Percentiles rank a stretch among this genome's conserved stretches.
Conservation (phyloP, 2,888 invertebrate genomes). For the Coelinius sp. region DNA sequence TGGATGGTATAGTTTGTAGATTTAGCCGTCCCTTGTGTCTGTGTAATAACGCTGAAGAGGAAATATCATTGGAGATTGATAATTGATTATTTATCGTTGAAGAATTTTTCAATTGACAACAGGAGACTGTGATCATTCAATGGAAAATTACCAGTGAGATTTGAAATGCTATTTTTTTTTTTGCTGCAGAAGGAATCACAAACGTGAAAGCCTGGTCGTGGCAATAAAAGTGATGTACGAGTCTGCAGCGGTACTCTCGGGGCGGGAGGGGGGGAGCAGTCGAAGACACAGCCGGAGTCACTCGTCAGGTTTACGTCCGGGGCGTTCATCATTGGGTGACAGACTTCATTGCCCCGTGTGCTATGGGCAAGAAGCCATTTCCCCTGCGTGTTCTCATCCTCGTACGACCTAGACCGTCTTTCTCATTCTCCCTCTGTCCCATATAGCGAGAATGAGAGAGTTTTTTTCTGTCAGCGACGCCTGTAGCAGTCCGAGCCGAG, state of each 20-base stretch:
- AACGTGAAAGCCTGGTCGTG: constrained; percentile 45
- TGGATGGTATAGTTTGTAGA: constrained; percentile 52
- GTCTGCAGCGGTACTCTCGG: constrained; percentile 50
- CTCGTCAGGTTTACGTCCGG: constrained; percentile 66
- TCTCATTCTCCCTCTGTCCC: background rate
- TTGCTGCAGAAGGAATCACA: constrained; percentile 33
- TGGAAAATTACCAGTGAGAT: background rate
- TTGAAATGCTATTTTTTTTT: background rate
- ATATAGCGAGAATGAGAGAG: constrained; percentile 28
- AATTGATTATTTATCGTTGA: background rate
- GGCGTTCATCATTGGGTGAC: constrained; percentile 65
- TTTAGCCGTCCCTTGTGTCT: background rate
- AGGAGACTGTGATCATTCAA: background rate
- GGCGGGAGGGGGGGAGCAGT: constrained; percentile 37
- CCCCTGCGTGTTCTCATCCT: constrained; percentile 51
- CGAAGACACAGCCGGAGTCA: constrained; percentile 59
- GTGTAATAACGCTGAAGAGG: background rate
- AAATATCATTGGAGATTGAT: background rate
- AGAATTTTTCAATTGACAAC: background rate
- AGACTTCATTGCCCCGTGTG: constrained; percentile 61
- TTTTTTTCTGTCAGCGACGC: no score
- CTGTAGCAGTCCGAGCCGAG: no score
- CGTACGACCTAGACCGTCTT: constrained; percentile 51
- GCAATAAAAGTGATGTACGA: constrained; percentile 64
- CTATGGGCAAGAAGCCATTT: constrained; percentile 55